These are phyloP conservation scores for Sebastes schlegelii DNA, from an alignment of 2,113 vertebrate species.

Conservation along the genomic window DNA sequence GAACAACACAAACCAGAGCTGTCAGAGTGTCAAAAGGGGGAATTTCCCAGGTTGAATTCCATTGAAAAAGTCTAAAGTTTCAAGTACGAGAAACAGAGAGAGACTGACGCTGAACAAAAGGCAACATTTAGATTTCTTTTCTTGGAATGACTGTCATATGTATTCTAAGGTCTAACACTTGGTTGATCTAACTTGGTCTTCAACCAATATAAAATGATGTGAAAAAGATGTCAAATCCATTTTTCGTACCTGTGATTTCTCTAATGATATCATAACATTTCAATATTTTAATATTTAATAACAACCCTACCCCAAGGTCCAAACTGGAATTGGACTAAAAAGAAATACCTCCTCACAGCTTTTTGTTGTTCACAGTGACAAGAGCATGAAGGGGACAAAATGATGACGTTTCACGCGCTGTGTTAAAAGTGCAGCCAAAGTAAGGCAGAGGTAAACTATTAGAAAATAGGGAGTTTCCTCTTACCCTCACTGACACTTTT, in stretches of 20 bases:
- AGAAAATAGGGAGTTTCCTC: constrained; percentile 29
- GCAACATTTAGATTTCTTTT: not conserved
- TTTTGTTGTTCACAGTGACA: not conserved
- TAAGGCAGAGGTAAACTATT: not conserved
- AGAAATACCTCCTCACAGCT: not conserved
- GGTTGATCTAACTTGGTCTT: not conserved
- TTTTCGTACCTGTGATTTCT: not conserved
- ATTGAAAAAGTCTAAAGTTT: constrained; percentile 21
- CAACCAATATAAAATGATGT: not conserved
- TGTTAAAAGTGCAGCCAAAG: not conserved
- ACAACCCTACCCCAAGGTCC: not conserved
- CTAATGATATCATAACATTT: not conserved
- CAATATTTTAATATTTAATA: not conserved
- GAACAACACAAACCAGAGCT: constrained; percentile 65
- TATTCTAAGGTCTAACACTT: not conserved
- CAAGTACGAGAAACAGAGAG: not conserved
- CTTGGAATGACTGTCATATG: not conserved
- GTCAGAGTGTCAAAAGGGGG: constrained; percentile 61
- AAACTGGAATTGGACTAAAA: not conserved
- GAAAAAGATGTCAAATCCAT: constrained; percentile 11
- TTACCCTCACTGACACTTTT: constrained; percentile 16
- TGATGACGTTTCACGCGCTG: not conserved
- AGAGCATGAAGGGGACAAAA: not conserved
- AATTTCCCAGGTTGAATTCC: constrained; percentile 59
- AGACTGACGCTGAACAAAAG: constrained; percentile 21